Conservation (phyloP, 2,113 vertebrate species). For the Halichoeres trimaculatus region DNA sequence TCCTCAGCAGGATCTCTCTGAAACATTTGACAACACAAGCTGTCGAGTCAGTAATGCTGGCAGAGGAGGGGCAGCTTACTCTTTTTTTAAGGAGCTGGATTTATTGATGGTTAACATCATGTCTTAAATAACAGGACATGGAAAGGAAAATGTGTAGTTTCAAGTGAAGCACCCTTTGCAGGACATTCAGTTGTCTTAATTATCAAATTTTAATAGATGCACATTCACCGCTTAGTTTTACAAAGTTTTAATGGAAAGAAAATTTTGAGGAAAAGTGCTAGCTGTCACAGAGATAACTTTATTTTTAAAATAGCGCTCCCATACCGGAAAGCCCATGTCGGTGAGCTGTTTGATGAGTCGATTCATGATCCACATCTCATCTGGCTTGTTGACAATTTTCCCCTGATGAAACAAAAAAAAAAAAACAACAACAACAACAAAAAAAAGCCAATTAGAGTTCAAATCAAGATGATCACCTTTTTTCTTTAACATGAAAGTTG, state of each 20-base stretch:
- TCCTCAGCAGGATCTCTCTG: slow-evolving; percentile 99
- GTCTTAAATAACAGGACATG: no score
- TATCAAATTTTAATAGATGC: no score
- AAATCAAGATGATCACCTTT: not conserved
- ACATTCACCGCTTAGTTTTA: no score
- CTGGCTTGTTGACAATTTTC: slow-evolving; percentile 93
- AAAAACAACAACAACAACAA: no score
- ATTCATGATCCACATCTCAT: slow-evolving; percentile 96
- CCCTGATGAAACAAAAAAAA: slow-evolving; percentile 77
- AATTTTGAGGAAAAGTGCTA: not conserved
- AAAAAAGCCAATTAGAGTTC: not conserved
- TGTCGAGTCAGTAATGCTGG: no score
- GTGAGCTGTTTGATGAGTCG: slow-evolving; percentile 98
- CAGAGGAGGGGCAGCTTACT: no score
- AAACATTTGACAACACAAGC: slow-evolving; percentile 25
- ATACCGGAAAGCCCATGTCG: slow-evolving; percentile 99
- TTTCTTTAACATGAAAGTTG: not conserved
- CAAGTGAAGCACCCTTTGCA: not conserved
- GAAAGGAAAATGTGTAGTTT: no score
- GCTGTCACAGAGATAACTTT: not conserved
- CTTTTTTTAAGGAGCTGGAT: no score
- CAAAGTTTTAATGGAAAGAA: not conserved
- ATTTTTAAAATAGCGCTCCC: slow-evolving; percentile 26
- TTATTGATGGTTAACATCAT: no score
- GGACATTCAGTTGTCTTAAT: no score